A percentile compares a stretch with the other conserved stretches of the same genome.
Conservation (phyloP, 2,113 vertebrate species). For the Epinephelus moara region DNA sequence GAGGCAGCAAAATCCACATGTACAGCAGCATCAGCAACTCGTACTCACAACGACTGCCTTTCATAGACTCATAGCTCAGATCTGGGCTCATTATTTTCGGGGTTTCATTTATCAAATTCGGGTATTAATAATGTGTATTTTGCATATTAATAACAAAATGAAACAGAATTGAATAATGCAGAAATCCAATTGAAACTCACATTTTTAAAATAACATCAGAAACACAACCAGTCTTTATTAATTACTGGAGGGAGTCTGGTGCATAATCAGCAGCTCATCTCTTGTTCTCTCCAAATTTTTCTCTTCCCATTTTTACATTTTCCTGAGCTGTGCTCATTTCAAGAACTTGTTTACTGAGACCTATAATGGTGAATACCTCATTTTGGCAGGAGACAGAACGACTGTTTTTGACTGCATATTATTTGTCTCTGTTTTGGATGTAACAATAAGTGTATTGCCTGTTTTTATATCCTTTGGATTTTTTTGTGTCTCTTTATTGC, state of each 20-base stretch:
- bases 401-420: neutral
- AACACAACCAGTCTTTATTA: neutral
- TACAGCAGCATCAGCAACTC: neutral
- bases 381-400: neutral
- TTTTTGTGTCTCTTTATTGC: neutral
- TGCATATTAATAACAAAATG: neutral
- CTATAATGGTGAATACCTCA: neutral
- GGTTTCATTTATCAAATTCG: neutral
- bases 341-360: neutral
- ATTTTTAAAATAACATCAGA: neutral
- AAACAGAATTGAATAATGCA: neutral
- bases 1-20: no score
- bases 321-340: neutral
- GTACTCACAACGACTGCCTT: neutral
- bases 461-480: neutral
- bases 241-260: neutral
- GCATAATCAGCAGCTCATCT: slow-evolving; percentile 13
- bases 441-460: neutral
- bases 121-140: neutral
- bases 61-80: neutral
- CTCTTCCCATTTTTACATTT: neutral
- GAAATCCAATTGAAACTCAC: neutral
- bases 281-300: neutral
- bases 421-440: neutral
- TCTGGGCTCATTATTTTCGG: neutral